phyloP scores from a whole-genome alignment of 2,113 vertebrate species.

The Saguinus imperator region DNA sequence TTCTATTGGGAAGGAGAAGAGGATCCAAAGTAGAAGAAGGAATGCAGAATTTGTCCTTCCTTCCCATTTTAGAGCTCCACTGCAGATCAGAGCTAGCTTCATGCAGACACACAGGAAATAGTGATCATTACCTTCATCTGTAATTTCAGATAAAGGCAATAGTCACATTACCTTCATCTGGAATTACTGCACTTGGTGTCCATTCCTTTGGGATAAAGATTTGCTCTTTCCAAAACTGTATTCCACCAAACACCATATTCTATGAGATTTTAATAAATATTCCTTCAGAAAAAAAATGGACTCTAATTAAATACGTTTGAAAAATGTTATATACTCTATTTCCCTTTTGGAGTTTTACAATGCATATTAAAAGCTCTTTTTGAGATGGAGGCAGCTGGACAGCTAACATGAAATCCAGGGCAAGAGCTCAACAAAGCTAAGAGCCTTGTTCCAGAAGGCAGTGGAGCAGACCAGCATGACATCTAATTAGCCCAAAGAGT shows the following conservation, averaged over 20 bases:
- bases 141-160: background rate
- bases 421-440: background rate
- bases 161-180: background rate
- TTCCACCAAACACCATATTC: background rate
- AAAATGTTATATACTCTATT: background rate
- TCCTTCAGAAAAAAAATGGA: background rate
- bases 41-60: background rate
- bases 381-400: background rate
- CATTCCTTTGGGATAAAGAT: constrained; percentile 11
- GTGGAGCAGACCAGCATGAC: background rate
- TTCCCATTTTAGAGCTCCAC: background rate
- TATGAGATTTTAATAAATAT: constrained; percentile 46
- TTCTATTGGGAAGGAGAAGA: background rate
- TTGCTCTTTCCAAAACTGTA: constrained; percentile 36
- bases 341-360: constrained; percentile 22
- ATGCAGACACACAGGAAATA: background rate
- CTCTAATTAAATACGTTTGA: constrained; percentile 36
- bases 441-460: constrained; percentile 15
- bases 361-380: constrained; percentile 41
- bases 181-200: background rate
- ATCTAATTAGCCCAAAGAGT: constrained; percentile 9
- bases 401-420: constrained; percentile 33
- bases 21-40: background rate
- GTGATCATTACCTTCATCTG: background rate
- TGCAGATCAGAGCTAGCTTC: background rate